Base-by-base conservation (phyloP, 2,113 vertebrate genomes). In the Edolisoma coerulescens region DNA sequence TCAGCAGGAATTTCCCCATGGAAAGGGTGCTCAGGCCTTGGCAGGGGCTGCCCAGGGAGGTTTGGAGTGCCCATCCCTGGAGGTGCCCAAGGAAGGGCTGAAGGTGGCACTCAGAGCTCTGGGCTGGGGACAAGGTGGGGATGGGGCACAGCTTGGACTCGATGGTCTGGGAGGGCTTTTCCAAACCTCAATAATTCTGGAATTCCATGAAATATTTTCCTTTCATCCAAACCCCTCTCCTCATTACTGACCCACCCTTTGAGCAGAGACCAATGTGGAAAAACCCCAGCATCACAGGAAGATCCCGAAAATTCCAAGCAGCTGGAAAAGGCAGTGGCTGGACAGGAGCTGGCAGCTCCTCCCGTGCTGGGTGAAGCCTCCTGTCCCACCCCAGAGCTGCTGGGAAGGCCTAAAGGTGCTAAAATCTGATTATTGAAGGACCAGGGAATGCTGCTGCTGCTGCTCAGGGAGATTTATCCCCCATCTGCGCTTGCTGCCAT, bases 401-500 rank as follows among this genome's bases (percentile, higher is more conserved):
- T 61, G 78, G 74, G 73, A 77, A 65, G 21, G 74, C 70, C 89
- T 59, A 42, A 67, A 87, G 84, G 75, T 85, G 82, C 42, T 91
- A 47, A 95, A 97, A 91, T 93, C 88, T 77, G 91, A 63, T 69
- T 93, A 79, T 83, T 30, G 94, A 94, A 61, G n/a, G 89, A 94
- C 83, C 74, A 37, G 56, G 78, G 84, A 96, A 75, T n/a, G 35
- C 70, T 59, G 89, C 91, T n/a, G 22, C 45, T 70, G 89, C 77
- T 96, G 89, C 59, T 95, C 81, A 70, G 81, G 79, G 88, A 96
- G 95, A 96, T 93, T 96, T 93, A 96, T 96, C 77, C 91, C 75
- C 95, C 96, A 94, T 94, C 93, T 96, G 96, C 61, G 78, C 87
- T 88, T 95, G 93, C 91, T 96, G 94, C 90, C 82, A 85, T 94